Evolutionary conservation across 2,797 vertebrate genomes (phyloP).

Genomic region (Esox lucius): DNA sequence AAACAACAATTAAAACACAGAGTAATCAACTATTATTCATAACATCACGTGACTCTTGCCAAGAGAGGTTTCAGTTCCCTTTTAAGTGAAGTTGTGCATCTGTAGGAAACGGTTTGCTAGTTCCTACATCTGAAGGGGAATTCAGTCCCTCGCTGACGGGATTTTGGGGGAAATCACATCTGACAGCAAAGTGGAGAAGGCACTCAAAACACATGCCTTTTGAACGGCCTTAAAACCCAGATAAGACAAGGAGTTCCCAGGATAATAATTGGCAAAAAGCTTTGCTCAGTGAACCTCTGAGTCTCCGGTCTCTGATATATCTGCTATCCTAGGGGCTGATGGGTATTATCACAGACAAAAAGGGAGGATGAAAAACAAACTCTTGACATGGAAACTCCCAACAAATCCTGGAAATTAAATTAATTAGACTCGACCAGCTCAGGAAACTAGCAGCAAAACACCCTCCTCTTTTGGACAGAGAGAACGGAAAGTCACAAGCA

Average conservation of each 20-base stretch:
- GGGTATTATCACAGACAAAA: slow-evolving; percentile 26
- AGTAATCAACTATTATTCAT: not conserved
- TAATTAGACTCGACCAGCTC: slow-evolving; percentile 26
- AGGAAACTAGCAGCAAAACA: slow-evolving; percentile 39
- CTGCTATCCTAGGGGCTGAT: not conserved
- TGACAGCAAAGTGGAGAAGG: slow-evolving; percentile 29
- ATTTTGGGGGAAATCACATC: slow-evolving; percentile 21
- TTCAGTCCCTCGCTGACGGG: not conserved
- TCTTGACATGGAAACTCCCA: slow-evolving; percentile 51
- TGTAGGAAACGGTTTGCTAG: not conserved
- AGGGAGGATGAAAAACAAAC: slow-evolving; percentile 41
- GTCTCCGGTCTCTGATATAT: slow-evolving; percentile 10
- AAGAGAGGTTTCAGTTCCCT: not conserved
- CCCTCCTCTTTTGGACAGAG: not conserved
- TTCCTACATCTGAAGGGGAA: not conserved
- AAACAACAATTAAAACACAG: not conserved
- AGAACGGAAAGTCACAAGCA: not conserved
- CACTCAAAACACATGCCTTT: slow-evolving; percentile 14
- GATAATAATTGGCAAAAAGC: not conserved
- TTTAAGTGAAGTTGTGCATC: not conserved
- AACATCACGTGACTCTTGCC: not conserved
- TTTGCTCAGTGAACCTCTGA: not conserved
- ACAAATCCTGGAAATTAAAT: slow-evolving; percentile 59
- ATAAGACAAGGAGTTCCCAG: slow-evolving; percentile 23
- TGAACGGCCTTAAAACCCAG: not conserved